Conservation (phyloP, 2,888 invertebrate genomes). For the Ctena decussata region DNA sequence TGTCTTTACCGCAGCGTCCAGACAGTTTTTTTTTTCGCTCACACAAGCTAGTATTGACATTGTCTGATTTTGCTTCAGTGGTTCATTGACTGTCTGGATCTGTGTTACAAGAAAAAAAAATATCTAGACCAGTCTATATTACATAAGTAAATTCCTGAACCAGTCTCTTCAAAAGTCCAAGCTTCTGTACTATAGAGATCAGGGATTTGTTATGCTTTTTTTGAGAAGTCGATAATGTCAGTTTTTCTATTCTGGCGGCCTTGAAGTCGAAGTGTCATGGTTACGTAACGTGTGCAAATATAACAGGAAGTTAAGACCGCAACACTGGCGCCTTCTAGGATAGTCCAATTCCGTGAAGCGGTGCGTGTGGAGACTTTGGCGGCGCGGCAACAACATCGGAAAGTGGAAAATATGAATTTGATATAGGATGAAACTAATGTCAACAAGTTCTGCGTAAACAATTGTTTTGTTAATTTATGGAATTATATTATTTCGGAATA, state of each 20-base stretch:
- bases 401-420: neutral
- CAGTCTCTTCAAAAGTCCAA: neutral
- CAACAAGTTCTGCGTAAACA: too few species aligned
- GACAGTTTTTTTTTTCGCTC: neutral
- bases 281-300: constrained; percentile 16
- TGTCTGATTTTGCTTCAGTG: neutral
- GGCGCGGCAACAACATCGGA: neutral
- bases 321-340: neutral
- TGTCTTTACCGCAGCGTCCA: too few species aligned
- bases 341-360: neutral
- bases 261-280: neutral
- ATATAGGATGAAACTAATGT: neutral
- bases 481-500: too few species aligned
- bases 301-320: constrained; percentile 1
- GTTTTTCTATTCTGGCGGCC: neutral
- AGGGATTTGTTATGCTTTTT: neutral
- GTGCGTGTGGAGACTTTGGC: neutral
- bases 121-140: constrained; percentile 1
- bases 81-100: neutral
- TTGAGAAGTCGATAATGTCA: neutral
- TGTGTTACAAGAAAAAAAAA: neutral
- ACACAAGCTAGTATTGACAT: neutral
- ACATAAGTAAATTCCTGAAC: constrained; percentile 6
- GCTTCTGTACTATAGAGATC: neutral
- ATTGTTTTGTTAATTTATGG: too few species aligned